Evolutionary conservation across 2,888 invertebrate species (phyloP), one percentile per base, ranked within the genome.

Genomic region (Noctua janthina): DNA sequence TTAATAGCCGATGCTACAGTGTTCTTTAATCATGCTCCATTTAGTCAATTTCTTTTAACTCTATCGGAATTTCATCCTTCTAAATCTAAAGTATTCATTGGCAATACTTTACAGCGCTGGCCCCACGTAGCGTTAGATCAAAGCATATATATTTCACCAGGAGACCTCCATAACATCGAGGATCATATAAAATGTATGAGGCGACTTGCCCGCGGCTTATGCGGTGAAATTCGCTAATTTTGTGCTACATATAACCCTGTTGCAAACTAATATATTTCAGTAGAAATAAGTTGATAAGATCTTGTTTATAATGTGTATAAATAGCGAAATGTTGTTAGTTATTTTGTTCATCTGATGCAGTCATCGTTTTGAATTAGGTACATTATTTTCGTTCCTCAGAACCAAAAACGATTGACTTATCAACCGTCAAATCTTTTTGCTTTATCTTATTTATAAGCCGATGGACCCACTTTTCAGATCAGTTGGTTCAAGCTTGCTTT

Each of bases 101-200:
- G 71, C 49, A 66, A 77, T 86, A 77, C 51, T 75, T 69, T 67
- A 78, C 51, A 56, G 74, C 70, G 39, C 66, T 73, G 35, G 54
- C 10, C 20, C 35, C 43, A 70, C 71, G 39, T 51, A 76, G 76
- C 59, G 64, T 76, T 46, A 64, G 74, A 79, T 87, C 74, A 79
- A 68, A 87, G 56, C 64, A 79, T 86, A 70, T 87, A 87, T 85
- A 77, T 87, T 83, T 87, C 69, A 87, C 64, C 17, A 72, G 6
- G 39, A 59, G 43, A 72, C 68, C 66, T 64, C 79, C 49, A 56
- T 64, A 66, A 66, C 62, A 51, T 49, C 59, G 66, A 17, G 29
- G 43, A 75, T 75, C 85, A 85, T 85, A 77, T 77, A 87, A 84
- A 77, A 87, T 85, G 87, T 80, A 85, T 84, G 87, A 87, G 84